Evolutionary conservation across 2,113 vertebrate species (phyloP), one percentile per base, ranked within the genome.

Genomic region (Pholis gunnellus): DNA sequence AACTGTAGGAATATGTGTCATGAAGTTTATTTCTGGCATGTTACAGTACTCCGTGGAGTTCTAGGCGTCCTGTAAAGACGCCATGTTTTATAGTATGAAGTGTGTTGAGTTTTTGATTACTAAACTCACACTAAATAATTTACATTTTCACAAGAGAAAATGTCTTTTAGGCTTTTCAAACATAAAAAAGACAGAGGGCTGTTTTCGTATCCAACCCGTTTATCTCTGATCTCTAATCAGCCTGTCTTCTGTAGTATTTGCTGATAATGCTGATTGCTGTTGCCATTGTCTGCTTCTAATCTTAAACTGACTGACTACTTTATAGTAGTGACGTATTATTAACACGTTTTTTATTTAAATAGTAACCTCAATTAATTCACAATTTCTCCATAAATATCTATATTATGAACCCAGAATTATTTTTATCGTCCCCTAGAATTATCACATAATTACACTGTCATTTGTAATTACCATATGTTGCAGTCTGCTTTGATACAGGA

Each of bases 11-110:
- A 48, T 44, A 44, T 14, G 60, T 63, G 60, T 63, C 17, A 29
- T 61, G 20, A 40, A 31, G 38, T 65, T 17, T 42, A 65, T 65
- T 42, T 65, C 63, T 42, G 36, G 38, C 63, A 42, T 68, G 42
- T 48, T 40, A 40, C 38, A 40, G 38, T 48, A 48, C 15, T 50
- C 34, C 34, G 6, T 50, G 46, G 66, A 31, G 9, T 10, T 60
- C 18, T 29, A 5, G 46, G 5, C 14, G 15, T 54, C 29, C 8
- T 75, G 31, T 38, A 18, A 52, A 36, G 10, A n/a, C 36, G 3
- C 1, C 27, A 11, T n/a, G 44, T 34, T 69, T 69, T 7, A 3
- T 38, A 44, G 42, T 14, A 40, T n/a, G 3, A 6, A 42, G 44
- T 48, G 20, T 50, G 7, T 61, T 74, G 6, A 63, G 5, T 18